A percentile compares a stretch with the other conserved stretches of the same genome.
These are phyloP conservation scores for Cotesia glomerata DNA, from an alignment of 1,140 invertebrate genomes.

Conservation along the genomic window DNA sequence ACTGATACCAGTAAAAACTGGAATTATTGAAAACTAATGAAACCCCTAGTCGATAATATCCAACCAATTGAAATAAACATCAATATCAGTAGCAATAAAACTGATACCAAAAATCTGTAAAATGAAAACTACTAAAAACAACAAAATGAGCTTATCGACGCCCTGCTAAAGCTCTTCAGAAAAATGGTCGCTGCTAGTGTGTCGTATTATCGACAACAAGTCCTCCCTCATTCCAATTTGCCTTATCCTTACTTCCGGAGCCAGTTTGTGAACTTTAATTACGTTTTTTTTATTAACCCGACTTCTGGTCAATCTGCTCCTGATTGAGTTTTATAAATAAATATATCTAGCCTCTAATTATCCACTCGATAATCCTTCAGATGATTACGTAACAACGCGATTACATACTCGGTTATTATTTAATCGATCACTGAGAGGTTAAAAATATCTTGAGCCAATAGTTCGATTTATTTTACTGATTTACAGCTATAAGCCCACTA, in stretches of 20 bases:
- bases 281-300: neutral
- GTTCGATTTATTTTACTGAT: no score
- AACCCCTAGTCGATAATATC: no score
- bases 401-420: neutral
- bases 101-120: neutral
- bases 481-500: no score
- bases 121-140: neutral
- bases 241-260: constrained; percentile 62
- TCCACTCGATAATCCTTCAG: neutral
- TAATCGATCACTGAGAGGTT: neutral
- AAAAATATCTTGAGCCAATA: no score
- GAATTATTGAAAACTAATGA: no score
- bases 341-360: neutral
- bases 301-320: neutral
- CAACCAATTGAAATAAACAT: no score
- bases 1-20: no score
- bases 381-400: constrained; percentile 15
- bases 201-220: constrained; percentile 60
- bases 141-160: neutral
- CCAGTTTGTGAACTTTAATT: constrained; percentile 57
- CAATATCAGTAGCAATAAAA: neutral
- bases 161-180: constrained; percentile 60
- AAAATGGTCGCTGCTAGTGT: constrained; percentile 63
- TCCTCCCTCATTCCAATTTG: constrained; percentile 65
- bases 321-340: neutral